Evolutionary conservation across 2,113 vertebrate genomes (phyloP).

Genomic region (Pitta sordida): DNA sequence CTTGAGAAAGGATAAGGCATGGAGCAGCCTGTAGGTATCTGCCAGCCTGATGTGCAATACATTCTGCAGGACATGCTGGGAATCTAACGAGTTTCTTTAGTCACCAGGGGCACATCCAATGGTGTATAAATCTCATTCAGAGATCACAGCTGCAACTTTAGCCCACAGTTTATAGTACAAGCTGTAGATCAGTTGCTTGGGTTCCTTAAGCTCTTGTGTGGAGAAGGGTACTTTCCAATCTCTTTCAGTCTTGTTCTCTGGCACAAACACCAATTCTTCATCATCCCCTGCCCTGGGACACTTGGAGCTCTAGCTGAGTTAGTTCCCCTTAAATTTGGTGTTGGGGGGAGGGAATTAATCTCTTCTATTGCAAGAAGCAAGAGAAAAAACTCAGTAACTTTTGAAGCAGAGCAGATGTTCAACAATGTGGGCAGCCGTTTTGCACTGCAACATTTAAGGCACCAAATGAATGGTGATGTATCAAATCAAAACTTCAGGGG

Average conservation of each 20-base stretch:
- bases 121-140: not conserved
- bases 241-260: not conserved
- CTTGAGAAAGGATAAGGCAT: not conserved
- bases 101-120: not conserved
- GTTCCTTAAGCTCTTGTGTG: not conserved
- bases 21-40: not conserved
- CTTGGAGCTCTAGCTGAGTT: not conserved
- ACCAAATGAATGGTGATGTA: not conserved
- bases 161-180: not conserved
- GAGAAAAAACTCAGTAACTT: not conserved
- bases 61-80: not conserved
- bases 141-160: constrained; percentile 4
- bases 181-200: not conserved
- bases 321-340: not conserved
- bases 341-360: not conserved
- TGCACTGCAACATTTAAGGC: not conserved
- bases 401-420: constrained; percentile 16
- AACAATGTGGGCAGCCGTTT: not conserved
- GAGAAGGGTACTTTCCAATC: not conserved
- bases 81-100: not conserved
- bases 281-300: not conserved
- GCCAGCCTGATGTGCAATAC: not conserved
- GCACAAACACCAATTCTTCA: not conserved
- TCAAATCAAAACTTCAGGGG: constrained; percentile 10
- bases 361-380: not conserved